phyloP scores from a whole-genome alignment of 2,888 invertebrate species.

The Hybos culiciformis region DNA sequence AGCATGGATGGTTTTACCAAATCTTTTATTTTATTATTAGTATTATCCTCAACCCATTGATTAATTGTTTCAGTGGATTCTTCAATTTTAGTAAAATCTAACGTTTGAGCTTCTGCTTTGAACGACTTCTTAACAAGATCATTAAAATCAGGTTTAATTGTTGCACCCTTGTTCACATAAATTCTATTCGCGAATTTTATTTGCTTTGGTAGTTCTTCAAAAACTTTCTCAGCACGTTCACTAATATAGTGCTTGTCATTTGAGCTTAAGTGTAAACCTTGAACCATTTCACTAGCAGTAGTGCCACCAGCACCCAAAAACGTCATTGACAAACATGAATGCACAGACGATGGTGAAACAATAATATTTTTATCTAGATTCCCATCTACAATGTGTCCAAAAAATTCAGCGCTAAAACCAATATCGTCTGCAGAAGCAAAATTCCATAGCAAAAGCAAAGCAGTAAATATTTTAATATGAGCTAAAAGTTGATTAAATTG shows the following conservation, averaged over 20 bases:
- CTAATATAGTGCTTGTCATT: constrained; percentile 19
- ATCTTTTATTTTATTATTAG: constrained; percentile 68
- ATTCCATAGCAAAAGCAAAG: too few relatives aligned
- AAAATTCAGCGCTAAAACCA: constrained; percentile 22
- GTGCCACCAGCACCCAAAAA: constrained; percentile 53
- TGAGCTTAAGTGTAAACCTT: constrained; percentile 17
- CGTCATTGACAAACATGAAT: constrained; percentile 54
- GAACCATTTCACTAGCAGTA: constrained; percentile 24
- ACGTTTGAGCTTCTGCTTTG: constrained; percentile 44
- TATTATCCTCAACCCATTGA: constrained; percentile 63
- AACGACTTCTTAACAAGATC: constrained; percentile 47
- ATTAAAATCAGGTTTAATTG: constrained; percentile 42
- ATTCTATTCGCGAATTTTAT: constrained; percentile 56
- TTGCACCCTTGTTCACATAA: constrained; percentile 44
- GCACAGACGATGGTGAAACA: constrained; percentile 43
- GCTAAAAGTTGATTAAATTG: too few relatives aligned
- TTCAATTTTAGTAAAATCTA: constrained; percentile 44
- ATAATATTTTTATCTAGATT: constrained; percentile 19
- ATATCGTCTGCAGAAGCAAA: too few relatives aligned
- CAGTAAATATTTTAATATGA: too few relatives aligned
- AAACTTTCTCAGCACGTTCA: constrained; percentile 19
- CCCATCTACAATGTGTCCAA: constrained; percentile 15
- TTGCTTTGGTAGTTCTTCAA: constrained; percentile 16
- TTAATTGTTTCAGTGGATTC: constrained; percentile 52
- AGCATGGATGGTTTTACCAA: constrained; percentile 47